Conservation (phyloP, 2,888 invertebrate species). For the Euphydryas editha region DNA sequence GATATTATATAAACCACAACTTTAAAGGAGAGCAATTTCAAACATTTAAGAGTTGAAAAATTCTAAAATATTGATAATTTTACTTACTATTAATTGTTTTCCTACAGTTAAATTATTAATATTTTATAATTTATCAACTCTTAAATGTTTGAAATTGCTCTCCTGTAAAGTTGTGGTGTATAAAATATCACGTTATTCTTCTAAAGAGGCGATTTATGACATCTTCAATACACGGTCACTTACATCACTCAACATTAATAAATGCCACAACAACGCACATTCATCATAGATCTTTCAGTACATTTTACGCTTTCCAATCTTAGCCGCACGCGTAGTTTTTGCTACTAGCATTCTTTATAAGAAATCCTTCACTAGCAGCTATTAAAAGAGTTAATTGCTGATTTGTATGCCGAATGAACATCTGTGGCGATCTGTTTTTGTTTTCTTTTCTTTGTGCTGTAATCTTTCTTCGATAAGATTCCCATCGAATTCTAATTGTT, state of each 20-base stretch:
- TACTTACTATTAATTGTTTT: too few relatives aligned
- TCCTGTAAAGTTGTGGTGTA: too few relatives aligned
- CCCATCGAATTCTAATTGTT: slow-evolving; percentile 13
- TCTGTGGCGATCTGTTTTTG: slow-evolving; percentile 50
- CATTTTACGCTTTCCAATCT: slow-evolving; percentile 77
- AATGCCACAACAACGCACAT: slow-evolving; percentile 23
- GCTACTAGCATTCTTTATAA: slow-evolving; percentile 69
- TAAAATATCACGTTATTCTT: too few relatives aligned
- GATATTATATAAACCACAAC: too few relatives aligned
- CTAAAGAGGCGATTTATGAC: too few relatives aligned
- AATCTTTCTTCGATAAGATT: slow-evolving; percentile 29
- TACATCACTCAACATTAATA: slow-evolving; percentile 28
- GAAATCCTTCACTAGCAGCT: slow-evolving; percentile 61
- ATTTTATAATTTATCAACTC: too few relatives aligned
- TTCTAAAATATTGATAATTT: too few relatives aligned
- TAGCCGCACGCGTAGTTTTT: slow-evolving; percentile 66
- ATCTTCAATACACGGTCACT: not conserved
- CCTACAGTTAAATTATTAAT: too few relatives aligned
- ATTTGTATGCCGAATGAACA: slow-evolving; percentile 62
- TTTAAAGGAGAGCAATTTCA: too few relatives aligned
- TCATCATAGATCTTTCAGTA: slow-evolving; percentile 38
- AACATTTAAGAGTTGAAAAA: too few relatives aligned
- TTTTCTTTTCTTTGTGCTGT: slow-evolving; percentile 26
- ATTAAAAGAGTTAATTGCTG: slow-evolving; percentile 74
- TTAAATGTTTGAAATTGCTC: too few relatives aligned